phyloP scores from a whole-genome alignment of 2,888 invertebrate species.

The Sthenelais limicola region DNA sequence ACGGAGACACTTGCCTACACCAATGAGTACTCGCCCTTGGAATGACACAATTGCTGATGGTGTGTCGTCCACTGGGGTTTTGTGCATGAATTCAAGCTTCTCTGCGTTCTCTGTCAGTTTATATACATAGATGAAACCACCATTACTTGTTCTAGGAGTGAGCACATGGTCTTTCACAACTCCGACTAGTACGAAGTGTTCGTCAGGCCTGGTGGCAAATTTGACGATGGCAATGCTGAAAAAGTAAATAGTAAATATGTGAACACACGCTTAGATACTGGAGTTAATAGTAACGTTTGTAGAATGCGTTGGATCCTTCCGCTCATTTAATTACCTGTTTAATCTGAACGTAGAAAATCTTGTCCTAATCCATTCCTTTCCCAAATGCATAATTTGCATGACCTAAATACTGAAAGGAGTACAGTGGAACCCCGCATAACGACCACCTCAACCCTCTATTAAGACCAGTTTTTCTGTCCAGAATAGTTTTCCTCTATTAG shows the following conservation, averaged over 20 bases:
- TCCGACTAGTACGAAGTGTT: conserved; percentile 85
- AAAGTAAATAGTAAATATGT: conserved; percentile 49
- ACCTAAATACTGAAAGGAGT: too few species aligned
- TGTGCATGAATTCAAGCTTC: conserved; percentile 91
- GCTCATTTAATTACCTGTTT: too few species aligned
- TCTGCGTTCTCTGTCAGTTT: conserved; percentile 81
- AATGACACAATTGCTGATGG: conserved; percentile 75
- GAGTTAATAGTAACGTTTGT: too few species aligned
- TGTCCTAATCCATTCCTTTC: too few species aligned
- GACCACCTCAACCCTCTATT: too few species aligned
- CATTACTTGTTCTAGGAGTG: conserved; percentile 86
- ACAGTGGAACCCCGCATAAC: too few species aligned
- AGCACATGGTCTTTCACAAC: conserved; percentile 91
- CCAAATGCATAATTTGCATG: too few species aligned
- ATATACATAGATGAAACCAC: conserved; percentile 91
- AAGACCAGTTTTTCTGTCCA: too few species aligned
- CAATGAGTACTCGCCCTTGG: conserved; percentile 91
- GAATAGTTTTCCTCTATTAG: too few species aligned
- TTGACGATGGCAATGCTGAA: conserved; percentile 83
- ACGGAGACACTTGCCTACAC: conserved; percentile 91
- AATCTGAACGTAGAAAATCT: too few species aligned
- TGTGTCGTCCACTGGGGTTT: conserved; percentile 93
- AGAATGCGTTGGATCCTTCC: too few species aligned
- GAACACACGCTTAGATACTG: too few species aligned
- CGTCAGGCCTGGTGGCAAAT: conserved; percentile 80